phyloP scores from a whole-genome alignment of 1,140 invertebrate species.

The Ephestia elutella region DNA sequence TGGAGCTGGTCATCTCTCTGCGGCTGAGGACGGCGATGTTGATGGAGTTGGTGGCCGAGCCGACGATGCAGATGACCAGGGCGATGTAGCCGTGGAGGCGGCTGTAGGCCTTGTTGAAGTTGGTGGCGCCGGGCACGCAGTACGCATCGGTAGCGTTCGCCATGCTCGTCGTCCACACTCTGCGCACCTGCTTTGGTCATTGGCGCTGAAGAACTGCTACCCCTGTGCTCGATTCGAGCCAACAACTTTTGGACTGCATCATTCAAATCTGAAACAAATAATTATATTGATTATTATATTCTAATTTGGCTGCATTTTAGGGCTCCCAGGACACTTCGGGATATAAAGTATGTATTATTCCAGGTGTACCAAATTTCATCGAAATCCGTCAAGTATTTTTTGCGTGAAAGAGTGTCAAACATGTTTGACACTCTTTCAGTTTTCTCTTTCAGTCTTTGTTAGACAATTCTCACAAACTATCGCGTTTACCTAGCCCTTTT shows the following conservation, averaged over 20 bases:
- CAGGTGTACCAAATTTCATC: too few relatives aligned
- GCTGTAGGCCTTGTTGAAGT: conserved; percentile 67
- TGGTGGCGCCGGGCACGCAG: conserved; percentile 64
- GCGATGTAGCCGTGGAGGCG: conserved; percentile 71
- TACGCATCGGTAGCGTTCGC: conserved; percentile 58
- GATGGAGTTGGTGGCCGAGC: conserved; percentile 92
- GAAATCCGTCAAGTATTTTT: too few relatives aligned
- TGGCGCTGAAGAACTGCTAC: conserved; percentile 20
- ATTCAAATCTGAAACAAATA: conserved; percentile 31
- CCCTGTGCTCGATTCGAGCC: conserved; percentile 8
- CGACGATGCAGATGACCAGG: conserved; percentile 88
- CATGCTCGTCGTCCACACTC: conserved; percentile 38
- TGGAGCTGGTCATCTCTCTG: conserved; percentile 89
- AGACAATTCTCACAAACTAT: not conserved
- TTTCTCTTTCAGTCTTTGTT: too few relatives aligned
- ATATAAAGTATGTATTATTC: too few relatives aligned
- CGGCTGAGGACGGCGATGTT: conserved; percentile 96
- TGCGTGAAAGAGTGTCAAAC: too few relatives aligned
- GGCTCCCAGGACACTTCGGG: too few relatives aligned
- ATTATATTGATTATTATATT: not conserved
- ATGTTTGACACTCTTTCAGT: too few relatives aligned
- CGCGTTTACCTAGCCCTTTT: too few relatives aligned
- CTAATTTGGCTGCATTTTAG: too few relatives aligned
- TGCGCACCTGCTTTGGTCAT: conserved; percentile 36
- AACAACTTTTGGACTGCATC: conserved; percentile 6